These are phyloP conservation scores for Holothuria glaberrima DNA, from an alignment of 35 echinoderm and acorn worm genomes.

Conservation along the genomic window DNA sequence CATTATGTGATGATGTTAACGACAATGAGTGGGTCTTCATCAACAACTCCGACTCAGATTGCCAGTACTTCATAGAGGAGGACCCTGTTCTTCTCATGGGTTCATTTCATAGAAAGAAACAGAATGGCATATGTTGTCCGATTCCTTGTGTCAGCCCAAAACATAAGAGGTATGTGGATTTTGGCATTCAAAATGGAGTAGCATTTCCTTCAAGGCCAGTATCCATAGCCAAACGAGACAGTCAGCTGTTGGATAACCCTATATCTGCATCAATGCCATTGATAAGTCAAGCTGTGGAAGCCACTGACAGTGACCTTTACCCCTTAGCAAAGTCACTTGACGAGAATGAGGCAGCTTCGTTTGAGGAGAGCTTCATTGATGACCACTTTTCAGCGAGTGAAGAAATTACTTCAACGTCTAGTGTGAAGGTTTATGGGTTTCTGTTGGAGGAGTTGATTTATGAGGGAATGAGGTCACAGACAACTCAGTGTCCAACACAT, in stretches of 20 bases:
- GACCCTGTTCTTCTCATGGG: conserved; percentile 55
- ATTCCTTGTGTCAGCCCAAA: conserved; percentile 46
- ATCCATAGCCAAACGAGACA: neutral
- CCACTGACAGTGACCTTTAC: neutral
- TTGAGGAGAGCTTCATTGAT: conserved; percentile 29
- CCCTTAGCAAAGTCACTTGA: conserved; percentile 28
- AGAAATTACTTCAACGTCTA: conserved; percentile 21
- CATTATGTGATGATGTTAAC: conserved; percentile 71
- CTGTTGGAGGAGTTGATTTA: conserved; percentile 88
- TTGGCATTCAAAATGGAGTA: conserved; percentile 40
- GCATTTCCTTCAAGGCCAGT: neutral
- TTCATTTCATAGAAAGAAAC: conserved; percentile 32
- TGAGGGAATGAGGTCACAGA: conserved; percentile 79
- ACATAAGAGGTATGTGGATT: neutral
- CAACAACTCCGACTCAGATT: conserved; percentile 52
- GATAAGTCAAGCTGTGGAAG: neutral
- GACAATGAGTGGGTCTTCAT: conserved; percentile 89
- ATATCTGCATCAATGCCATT: conserved; percentile 22
- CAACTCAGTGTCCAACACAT: conserved; percentile 84
- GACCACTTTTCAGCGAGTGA: conserved; percentile 54
- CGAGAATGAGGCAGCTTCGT: neutral
- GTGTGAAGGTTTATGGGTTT: conserved; percentile 82
- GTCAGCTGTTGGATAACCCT: neutral
- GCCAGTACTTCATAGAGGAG: conserved; percentile 19
- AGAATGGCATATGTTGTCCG: conserved; percentile 19